Conservation (phyloP, 2,888 invertebrate genomes). For the Hemicrepidius hirtus region DNA sequence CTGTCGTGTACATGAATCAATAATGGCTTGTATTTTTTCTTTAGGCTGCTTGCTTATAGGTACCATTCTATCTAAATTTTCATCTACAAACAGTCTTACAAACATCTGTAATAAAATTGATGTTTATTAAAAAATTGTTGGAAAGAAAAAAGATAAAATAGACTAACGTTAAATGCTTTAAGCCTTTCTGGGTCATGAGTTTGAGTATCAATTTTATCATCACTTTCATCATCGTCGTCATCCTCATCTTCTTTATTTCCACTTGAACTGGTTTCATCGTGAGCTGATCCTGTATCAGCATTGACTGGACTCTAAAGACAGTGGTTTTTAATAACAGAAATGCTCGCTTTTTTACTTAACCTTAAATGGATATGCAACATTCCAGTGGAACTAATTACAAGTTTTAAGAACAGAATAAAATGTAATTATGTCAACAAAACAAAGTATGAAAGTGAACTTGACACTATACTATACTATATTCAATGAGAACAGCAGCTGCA, state of each 20-base stretch:
- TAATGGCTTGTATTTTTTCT: slow-evolving; percentile 97
- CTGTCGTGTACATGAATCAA: slow-evolving; percentile 96
- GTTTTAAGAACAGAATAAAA: slow-evolving; percentile 22
- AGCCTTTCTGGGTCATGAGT: slow-evolving; percentile 93
- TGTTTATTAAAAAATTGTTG: background rate
- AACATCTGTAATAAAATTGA: slow-evolving; percentile 86
- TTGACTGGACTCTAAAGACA: slow-evolving; percentile 80
- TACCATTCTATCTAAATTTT: slow-evolving; percentile 96
- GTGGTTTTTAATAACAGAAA: slow-evolving; percentile 37
- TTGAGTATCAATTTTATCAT: slow-evolving; percentile 92
- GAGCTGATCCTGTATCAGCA: slow-evolving; percentile 79
- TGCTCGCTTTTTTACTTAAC: slow-evolving; percentile 37
- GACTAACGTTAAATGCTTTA: slow-evolving; percentile 95
- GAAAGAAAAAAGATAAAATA: slow-evolving; percentile 6
- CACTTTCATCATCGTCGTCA: slow-evolving; percentile 93
- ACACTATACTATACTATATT: slow-evolving; percentile 47
- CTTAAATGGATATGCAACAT: slow-evolving; percentile 43
- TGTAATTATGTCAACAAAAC: slow-evolving; percentile 37
- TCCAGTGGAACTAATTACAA: slow-evolving; percentile 24
- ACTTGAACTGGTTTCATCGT: slow-evolving; percentile 92
- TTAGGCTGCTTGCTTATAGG: slow-evolving; percentile 98
- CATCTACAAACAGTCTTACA: slow-evolving; percentile 96
- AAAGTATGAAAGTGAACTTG: slow-evolving; percentile 49
- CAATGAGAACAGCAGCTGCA: slow-evolving; percentile 52
- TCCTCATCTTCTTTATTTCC: slow-evolving; percentile 91